Evolutionary conservation across 1,140 invertebrate species (phyloP), one percentile per base, ranked within the genome.

Genomic region (Samia ricini): DNA sequence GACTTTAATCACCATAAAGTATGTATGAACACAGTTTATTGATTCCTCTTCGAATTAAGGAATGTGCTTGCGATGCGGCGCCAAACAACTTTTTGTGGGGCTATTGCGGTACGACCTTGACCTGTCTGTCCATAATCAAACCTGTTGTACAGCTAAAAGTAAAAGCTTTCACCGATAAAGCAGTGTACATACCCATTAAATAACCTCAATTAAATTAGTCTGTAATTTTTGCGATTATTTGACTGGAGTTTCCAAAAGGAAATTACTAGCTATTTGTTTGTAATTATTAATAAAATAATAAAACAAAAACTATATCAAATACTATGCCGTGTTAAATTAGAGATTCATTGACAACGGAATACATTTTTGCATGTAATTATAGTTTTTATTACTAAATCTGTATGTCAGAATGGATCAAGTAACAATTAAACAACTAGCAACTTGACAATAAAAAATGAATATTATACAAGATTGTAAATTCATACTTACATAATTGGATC

Each of bases 81-180:
- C 79, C 75, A 77, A 84, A 83, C 84, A 66, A 70, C 84, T 87
- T 83, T 81, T 84, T 84, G 74, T 76, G 64, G 64, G 56, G 60
- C 65, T 69, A 60, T 63, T 60, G 52, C 69, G 70, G 63, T 52
- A 48, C 71, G 80, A 76, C 81, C 85, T 85, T 87, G 83, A 84
- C 83, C 83, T 63, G 81, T 48, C 74, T 72, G 77, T 74, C 77
- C 72, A 74, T 70, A 72, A 68, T 61, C 71, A 78, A 83, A 85
- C 83, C 83, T 76, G 83, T 83, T 84, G 74, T 79, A 72, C 69
- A 71, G 70, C 65, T 74, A 79, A 83, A 83, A 85, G 81, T 80
- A 86, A 84, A 84, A 84, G 76, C 83, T 83, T 84, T 86, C 80
- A 76, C 75, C 75, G 78, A 74, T 79, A 56, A 68, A 56, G 59